Percentiles rank a stretch among this genome's conserved stretches.
Evolutionary conservation across 2,113 vertebrate species (phyloP).

Genomic region (Lepisosteus oculatus): DNA sequence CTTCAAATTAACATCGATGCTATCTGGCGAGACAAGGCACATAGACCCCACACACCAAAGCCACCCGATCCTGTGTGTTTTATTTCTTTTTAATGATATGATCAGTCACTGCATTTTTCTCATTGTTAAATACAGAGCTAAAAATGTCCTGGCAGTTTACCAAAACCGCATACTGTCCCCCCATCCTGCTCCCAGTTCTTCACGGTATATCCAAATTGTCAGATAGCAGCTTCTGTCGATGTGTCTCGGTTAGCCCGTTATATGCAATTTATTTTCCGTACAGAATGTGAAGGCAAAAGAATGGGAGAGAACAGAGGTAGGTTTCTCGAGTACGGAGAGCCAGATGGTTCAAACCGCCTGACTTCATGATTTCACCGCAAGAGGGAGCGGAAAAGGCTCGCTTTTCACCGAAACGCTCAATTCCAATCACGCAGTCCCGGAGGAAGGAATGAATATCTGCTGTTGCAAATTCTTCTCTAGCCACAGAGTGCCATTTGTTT

Average conservation of each 20-base stretch:
- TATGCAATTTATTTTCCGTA: constrained; percentile 9
- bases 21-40: constrained; percentile 18
- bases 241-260: constrained; percentile 15
- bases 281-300: constrained; percentile 28
- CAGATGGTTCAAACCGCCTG: constrained; percentile 37
- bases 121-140: constrained; percentile 14
- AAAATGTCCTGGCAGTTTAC: constrained; percentile 19
- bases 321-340: constrained; percentile 41
- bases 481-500: no score
- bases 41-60: constrained; percentile 20
- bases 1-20: constrained; percentile 1
- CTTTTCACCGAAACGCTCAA: not conserved
- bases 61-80: constrained; percentile 11
- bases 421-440: no score
- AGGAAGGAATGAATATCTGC: no score
- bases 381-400: constrained; percentile 12
- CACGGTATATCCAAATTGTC: constrained; percentile 11
- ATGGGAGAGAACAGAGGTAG: constrained; percentile 25
- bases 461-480: no score
- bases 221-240: constrained; percentile 6
- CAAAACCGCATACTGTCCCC: constrained; percentile 15
- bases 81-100: constrained; percentile 29
- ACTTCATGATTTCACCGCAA: constrained; percentile 16
- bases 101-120: constrained; percentile 29
- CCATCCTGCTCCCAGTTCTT: constrained; percentile 20